These are phyloP conservation scores for Acanthosepion lycidas DNA, from an alignment of 2,888 invertebrate species.

Conservation along the genomic window DNA sequence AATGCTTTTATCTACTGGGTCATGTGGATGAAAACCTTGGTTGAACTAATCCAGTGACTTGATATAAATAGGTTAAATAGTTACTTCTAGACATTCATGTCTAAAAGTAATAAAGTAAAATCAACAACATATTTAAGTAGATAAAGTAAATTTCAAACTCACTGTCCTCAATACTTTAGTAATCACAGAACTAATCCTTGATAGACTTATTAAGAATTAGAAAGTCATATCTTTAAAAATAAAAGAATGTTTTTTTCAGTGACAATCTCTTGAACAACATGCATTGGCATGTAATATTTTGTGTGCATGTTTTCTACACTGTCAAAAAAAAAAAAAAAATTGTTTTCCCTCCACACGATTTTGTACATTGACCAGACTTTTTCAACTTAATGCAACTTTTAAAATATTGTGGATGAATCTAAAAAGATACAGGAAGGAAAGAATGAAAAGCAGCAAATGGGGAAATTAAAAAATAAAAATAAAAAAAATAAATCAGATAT, in stretches of 20 bases:
- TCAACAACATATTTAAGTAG: too few relatives aligned
- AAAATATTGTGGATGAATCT: not conserved
- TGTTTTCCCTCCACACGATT: not conserved
- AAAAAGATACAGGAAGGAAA: constrained; percentile 20
- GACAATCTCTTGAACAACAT: not conserved
- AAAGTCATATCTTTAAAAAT: too few relatives aligned
- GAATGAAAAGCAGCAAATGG: not conserved
- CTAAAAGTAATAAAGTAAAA: too few relatives aligned
- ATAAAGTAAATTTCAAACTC: too few relatives aligned
- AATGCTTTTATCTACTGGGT: too few relatives aligned
- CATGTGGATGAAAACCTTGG: too few relatives aligned
- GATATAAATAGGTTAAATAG: too few relatives aligned
- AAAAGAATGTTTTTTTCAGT: not conserved
- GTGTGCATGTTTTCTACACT: not conserved
- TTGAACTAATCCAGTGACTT: too few relatives aligned
- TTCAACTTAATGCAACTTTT: not conserved
- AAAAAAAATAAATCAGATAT: not conserved
- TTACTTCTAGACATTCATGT: too few relatives aligned
- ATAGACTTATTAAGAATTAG: too few relatives aligned
- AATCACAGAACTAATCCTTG: too few relatives aligned
- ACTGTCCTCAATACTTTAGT: too few relatives aligned
- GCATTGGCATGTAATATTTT: not conserved
- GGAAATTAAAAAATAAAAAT: not conserved
- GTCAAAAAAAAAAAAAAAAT: not conserved
- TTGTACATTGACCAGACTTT: not conserved